A percentile compares a stretch with the other conserved stretches of the same genome.
Evolutionary conservation across 1,140 invertebrate genomes (phyloP).

Genomic region (Ladona fulva): DNA sequence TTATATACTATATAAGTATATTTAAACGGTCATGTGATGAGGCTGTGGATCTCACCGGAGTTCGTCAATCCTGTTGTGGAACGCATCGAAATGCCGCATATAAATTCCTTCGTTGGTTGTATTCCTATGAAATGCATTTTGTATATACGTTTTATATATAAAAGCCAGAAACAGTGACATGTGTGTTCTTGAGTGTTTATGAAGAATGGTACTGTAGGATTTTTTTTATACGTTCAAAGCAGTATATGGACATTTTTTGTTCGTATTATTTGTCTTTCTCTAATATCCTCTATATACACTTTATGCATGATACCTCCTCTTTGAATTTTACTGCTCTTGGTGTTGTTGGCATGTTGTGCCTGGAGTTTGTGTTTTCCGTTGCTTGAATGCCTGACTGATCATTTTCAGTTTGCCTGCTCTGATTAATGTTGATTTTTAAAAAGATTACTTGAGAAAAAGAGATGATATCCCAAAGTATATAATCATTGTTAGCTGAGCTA

Average conservation of each 20-base stretch:
- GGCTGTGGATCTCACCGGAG: neutral
- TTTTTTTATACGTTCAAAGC: neutral
- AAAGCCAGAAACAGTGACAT: neutral
- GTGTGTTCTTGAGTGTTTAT: conserved; percentile 9
- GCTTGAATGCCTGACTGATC: neutral
- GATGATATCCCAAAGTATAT: conserved; percentile 7
- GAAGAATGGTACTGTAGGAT: neutral
- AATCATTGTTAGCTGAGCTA: neutral
- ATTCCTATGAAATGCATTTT: neutral
- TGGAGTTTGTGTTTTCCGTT: conserved; percentile 8
- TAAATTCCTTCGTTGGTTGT: neutral
- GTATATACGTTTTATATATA: neutral
- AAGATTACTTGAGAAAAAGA: neutral
- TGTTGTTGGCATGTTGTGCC: conserved; percentile 5
- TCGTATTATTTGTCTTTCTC: neutral
- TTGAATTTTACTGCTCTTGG: conserved; percentile 8
- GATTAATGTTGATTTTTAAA: conserved; percentile 5
- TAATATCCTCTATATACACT: neutral
- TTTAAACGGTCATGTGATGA: neutral
- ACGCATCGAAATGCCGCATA: neutral
- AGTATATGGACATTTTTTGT: conserved; percentile 3
- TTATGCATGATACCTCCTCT: neutral
- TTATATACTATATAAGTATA: neutral
- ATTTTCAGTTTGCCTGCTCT: conserved; percentile 5
- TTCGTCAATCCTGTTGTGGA: neutral